These are phyloP conservation scores for Coelopa pilipes DNA, from an alignment of 2,888 invertebrate genomes.

Conservation along the genomic window DNA sequence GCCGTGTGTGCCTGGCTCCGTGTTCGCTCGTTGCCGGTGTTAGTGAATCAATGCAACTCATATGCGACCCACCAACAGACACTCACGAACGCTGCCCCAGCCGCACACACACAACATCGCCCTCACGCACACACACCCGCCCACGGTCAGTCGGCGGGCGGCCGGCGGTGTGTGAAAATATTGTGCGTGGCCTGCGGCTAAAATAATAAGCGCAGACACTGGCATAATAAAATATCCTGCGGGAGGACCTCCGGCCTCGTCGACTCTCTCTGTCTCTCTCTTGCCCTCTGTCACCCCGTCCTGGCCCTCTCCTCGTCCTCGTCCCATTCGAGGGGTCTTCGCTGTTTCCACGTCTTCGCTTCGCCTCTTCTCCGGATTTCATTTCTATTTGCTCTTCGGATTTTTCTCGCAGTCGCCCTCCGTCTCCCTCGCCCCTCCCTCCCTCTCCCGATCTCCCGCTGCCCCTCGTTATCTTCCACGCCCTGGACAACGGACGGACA, in stretches of 20 bases:
- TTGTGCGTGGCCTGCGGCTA: constrained; percentile 40
- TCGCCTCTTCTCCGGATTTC: too few species aligned
- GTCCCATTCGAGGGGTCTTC: not conserved
- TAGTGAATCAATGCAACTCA: constrained; percentile 39
- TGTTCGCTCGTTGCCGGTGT: constrained; percentile 44
- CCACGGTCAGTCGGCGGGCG: constrained; percentile 38
- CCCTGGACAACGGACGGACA: too few species aligned
- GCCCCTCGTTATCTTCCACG: not conserved
- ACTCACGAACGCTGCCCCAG: constrained; percentile 29
- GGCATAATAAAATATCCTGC: constrained; percentile 37
- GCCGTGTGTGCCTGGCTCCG: not conserved
- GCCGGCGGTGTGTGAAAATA: constrained; percentile 24
- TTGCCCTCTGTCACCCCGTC: not conserved
- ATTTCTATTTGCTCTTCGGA: too few species aligned
- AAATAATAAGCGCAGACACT: constrained; percentile 32
- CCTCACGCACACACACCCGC: constrained; percentile 33
- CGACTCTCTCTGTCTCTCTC: not conserved
- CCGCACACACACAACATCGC: constrained; percentile 26
- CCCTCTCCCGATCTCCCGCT: too few species aligned
- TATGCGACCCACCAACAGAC: constrained; percentile 15
- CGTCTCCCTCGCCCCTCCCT: too few species aligned
- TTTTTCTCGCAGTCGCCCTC: too few species aligned
- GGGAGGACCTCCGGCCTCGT: not conserved
- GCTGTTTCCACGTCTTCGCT: too few species aligned
- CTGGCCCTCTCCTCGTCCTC: not conserved